Conservation (phyloP, 2,113 vertebrate species). For the Hemicordylus capensis region DNA sequence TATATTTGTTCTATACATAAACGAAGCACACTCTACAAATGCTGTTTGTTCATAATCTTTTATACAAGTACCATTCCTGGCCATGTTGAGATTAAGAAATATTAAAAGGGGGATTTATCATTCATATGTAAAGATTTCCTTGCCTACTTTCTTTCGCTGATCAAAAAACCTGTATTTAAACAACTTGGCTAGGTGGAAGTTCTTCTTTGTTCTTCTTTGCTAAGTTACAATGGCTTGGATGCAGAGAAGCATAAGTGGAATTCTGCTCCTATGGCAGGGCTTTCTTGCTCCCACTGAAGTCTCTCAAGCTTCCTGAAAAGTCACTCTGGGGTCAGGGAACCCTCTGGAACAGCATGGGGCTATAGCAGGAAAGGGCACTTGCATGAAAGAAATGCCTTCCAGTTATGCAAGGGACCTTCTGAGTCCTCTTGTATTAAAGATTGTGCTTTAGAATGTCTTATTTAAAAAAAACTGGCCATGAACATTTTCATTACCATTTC, state of each 20-base stretch:
- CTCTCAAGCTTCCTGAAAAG: not conserved
- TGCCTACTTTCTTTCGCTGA: not conserved
- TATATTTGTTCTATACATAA: not conserved
- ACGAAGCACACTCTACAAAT: not conserved
- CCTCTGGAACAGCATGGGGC: too few relatives aligned
- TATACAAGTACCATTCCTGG: not conserved
- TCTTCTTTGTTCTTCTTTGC: not conserved
- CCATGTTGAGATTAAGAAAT: not conserved
- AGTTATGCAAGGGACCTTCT: too few relatives aligned
- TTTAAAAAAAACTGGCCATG: not conserved
- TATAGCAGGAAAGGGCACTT: too few relatives aligned
- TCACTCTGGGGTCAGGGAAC: not conserved
- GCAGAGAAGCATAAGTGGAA: not conserved
- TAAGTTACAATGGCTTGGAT: not conserved
- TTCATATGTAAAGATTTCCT: not conserved
- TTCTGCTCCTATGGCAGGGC: too few relatives aligned
- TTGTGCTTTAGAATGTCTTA: not conserved
- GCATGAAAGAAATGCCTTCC: too few relatives aligned
- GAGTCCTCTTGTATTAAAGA: not conserved
- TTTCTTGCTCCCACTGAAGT: not conserved
- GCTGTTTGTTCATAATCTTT: not conserved
- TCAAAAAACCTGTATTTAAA: not conserved
- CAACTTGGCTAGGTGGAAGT: not conserved
- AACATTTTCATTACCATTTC: not conserved
- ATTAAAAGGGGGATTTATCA: not conserved